Base-by-base conservation (phyloP, 2,113 vertebrate species). In the Leptodactylus fuscus region DNA sequence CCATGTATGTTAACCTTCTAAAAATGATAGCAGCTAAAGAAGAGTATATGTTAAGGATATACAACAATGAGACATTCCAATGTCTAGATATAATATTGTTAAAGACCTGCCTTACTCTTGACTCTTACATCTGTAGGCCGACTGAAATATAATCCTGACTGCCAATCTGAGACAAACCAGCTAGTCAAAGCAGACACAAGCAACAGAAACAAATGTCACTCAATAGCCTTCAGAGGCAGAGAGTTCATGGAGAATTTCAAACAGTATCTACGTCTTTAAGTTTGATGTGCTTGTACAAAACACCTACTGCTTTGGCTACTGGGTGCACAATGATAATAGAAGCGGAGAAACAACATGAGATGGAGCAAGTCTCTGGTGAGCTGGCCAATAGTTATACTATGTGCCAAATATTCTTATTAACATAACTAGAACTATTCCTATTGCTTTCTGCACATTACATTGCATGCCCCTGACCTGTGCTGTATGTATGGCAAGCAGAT, bases 81-180 rank as follows among this genome's bases (percentile, higher is more conserved):
- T 53, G 29, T 53, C 48, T 69, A 73, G 76, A 65, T 48, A 86
- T 9, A 36, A 48, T 51, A 16, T 76, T 53, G 76, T 71, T 71
- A 73, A 71, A 85, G 85, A 89, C 85, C 0, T 0, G 87, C 73
- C 88, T 90, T 86, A 80, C 88, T 91, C 88, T 90, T 90, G 87
- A 88, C 84, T 90, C 91, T 87, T 0, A 32, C 87, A 92, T 92
- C 93, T 94, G 93, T 93, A 92, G 87, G 82, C 91, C 94, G 88
- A 90, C 88, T 82, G 88, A 91, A 89, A 91, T 87, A 88, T 94
- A 94, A 95, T 94, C 92, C 94, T 91, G 92, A 92, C 94, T 96
- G 94, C 94, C 95, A 94, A 93, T 93, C 93, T 96, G 96, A 97
- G 94, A 94, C 90, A 95, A 95, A 96, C 95, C 96, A 97, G 96